These are phyloP conservation scores for Aleiodes testaceus DNA, from an alignment of 2,888 invertebrate genomes.

Conservation along the genomic window DNA sequence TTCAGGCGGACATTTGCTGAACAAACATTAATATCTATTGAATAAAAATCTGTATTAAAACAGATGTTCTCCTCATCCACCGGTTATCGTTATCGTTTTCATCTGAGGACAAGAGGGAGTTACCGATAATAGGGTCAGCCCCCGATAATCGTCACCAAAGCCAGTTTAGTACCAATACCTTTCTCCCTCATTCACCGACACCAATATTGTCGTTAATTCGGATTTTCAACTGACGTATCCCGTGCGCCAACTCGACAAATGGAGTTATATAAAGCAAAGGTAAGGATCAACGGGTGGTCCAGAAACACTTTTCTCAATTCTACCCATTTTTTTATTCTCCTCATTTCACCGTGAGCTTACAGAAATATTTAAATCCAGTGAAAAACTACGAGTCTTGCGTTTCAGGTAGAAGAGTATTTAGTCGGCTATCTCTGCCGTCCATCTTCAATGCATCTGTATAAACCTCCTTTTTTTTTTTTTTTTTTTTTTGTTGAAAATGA, in stretches of 20 bases:
- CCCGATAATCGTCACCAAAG: conserved; percentile 29
- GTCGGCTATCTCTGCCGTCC: conserved; percentile 60
- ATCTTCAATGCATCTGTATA: conserved; percentile 52
- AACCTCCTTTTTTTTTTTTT: conserved; percentile 6
- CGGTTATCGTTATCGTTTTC: conserved; percentile 17
- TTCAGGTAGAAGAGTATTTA: conserved; percentile 61
- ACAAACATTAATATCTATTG: too few species aligned
- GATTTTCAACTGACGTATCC: conserved; percentile 22
- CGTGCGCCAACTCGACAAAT: background rate
- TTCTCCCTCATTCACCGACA: conserved; percentile 18
- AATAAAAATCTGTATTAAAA: too few species aligned
- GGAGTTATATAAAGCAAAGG: conserved; percentile 15
- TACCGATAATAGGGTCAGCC: conserved; percentile 30
- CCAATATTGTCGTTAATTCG: conserved; percentile 34
- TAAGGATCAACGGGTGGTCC: conserved; percentile 31
- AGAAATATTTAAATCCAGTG: conserved; percentile 54
- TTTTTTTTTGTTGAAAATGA: conserved; percentile 18
- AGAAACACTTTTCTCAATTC: conserved; percentile 21
- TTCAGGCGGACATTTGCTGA: too few species aligned
- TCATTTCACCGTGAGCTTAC: conserved; percentile 37
- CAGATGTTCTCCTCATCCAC: conserved; percentile 7
- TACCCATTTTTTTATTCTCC: background rate
- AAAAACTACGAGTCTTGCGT: conserved; percentile 51
- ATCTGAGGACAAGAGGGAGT: conserved; percentile 23
- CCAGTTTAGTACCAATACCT: conserved; percentile 24